phyloP scores from a whole-genome alignment of 1,140 invertebrate genomes.

The Monomorium pharaonis region DNA sequence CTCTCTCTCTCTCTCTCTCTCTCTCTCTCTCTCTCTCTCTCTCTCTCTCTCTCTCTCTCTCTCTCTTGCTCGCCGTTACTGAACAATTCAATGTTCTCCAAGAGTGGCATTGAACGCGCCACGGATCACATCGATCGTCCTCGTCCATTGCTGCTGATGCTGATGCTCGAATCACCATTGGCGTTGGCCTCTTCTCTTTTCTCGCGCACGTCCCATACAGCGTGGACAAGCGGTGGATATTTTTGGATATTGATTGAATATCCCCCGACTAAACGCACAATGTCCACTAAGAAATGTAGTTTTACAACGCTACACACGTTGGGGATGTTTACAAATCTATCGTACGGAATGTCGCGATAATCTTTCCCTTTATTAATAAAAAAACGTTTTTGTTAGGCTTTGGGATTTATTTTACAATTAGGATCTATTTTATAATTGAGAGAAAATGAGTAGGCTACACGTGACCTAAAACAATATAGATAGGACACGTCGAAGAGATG shows the following conservation, averaged over 20 bases:
- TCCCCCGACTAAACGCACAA: not conserved
- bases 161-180: constrained; percentile 14
- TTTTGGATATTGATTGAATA: constrained; percentile 46
- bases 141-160: constrained; percentile 11
- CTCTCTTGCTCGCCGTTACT: constrained; percentile 11
- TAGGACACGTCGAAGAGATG: not conserved
- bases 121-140: constrained; percentile 64
- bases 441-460: not conserved
- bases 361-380: not conserved
- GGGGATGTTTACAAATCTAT: not conserved
- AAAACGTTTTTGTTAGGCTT: not conserved
- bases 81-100: constrained; percentile 73
- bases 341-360: not conserved
- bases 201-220: not conserved
- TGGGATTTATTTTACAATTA: not conserved
- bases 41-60: constrained; percentile 61
- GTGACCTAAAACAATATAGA: not conserved
- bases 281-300: not conserved
- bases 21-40: constrained; percentile 53
- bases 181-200: constrained; percentile 32
- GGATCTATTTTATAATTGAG: not conserved
- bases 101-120: constrained; percentile 64
- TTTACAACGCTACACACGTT: not conserved
- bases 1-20: constrained; percentile 56
- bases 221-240: constrained; percentile 11